Base-by-base conservation (phyloP, 2,797 vertebrate genomes). In the Tamandua tetradactyla region DNA sequence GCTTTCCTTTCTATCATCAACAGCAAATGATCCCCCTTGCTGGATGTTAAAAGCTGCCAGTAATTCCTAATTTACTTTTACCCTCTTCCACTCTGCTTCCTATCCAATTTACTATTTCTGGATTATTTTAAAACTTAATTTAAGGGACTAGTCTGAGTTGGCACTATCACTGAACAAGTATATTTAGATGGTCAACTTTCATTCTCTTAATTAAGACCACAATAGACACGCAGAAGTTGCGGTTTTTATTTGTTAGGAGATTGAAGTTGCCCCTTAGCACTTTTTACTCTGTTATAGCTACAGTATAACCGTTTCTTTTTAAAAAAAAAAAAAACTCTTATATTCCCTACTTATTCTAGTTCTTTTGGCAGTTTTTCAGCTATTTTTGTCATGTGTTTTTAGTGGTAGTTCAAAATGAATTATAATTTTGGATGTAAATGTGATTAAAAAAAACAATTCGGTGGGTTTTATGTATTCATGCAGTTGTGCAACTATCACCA, bases 391-490 rank as follows among this genome's bases (percentile, higher is more conserved):
- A n/a, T n/a, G n/a, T n/a, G n/a, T n/a, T n/a, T 86, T 81, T 62
- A 52, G 59, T 92, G 74, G 88, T 75, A 68, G 72, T 94, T 96
- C 44, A 79, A 76, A 69, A 90, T 40, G 44, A 88, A 92, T 55
- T 95, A 76, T 94, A 76, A 93, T 89, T 95, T 95, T 94, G 92
- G 81, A 94, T 59, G 79, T 27, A 32, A 84, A 61, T 75, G 59
- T 40, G 59, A 55, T 71, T 22, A 13, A 57, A 78, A 23, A 57
- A 78, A 72, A 61, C n/a, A 93, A 17, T 93, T 91, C n/a, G 55
- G 27, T 80, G 91, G 37, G 64, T 94, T 90, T 91, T 92, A 74
- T n/a, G 74, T 92, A 44, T 92, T 84, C n/a, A n/a, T n/a, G n/a
- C n/a, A n/a, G n/a, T n/a, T n/a, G n/a, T n/a, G n/a, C n/a, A n/a